Evolutionary conservation across 2,113 vertebrate genomes (phyloP), one percentile per base, ranked within the genome.

Genomic region (Arenaria interpres): DNA sequence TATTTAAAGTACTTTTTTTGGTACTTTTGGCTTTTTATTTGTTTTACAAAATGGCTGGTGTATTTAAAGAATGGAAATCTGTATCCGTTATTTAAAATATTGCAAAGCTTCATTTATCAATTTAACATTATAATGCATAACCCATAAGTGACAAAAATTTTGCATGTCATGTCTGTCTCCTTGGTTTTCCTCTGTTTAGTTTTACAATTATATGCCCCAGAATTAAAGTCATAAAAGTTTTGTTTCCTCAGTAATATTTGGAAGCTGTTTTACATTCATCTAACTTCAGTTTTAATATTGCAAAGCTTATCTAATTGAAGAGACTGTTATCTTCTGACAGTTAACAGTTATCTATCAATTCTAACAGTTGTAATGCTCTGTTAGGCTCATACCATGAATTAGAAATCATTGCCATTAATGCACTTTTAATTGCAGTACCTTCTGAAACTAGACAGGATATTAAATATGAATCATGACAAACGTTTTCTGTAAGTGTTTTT

Each of bases 361-460:
- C 35, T 78, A 96, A 72, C 4, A 59, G 43, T 87, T 59, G 9
- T n/a, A 88, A 39, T 62, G 18, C 37, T 95, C 76, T 83, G 37
- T 93, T 93, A 88, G 46, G 32, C 43, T 91, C 25, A 37, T 51
- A 62, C 19, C 19, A 43, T 88, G 53, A 92, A 95, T 89, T 93
- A 92, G 45, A 87, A 95, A 92, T 92, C 32, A 54, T 72, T 95
- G 17, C 3, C 76, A 95, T 94, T 87, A 96, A 88, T 86, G 50
- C 19, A 79, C 51, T 88, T 95, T 87, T 96, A 96, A 89, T 90
- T 96, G 69, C 32, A 41, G 15, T 88, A 78, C 69, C 50, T 90
- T 72, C 57, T 82, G 46, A 76, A 92, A 72, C 23, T 30, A 74
- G 54, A 37, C 41, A 91, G 48, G 41, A 68, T 91, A 90, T 91